phyloP scores from a whole-genome alignment of 2,888 invertebrate species.

The Aleiodes leptofemur region DNA sequence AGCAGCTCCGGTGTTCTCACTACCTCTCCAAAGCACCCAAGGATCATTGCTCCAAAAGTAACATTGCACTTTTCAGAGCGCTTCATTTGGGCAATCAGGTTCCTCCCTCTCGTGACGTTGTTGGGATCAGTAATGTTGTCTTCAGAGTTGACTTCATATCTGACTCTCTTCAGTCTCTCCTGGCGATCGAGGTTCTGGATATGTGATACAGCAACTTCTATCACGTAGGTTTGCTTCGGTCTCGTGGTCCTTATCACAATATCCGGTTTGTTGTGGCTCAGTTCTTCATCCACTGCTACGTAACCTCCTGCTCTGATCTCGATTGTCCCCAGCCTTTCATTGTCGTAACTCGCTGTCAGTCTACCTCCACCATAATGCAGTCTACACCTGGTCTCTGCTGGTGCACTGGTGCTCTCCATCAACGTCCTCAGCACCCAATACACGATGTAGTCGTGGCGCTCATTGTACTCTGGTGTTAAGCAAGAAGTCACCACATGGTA shows the following conservation, averaged over 20 bases:
- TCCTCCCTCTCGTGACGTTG: neutral
- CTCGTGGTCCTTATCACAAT: conserved; percentile 10
- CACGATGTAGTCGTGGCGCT: neutral
- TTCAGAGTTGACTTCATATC: conserved; percentile 36
- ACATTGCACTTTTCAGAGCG: conserved; percentile 30
- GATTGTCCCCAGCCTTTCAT: neutral
- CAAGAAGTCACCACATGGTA: no score
- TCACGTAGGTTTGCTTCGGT: conserved; percentile 10
- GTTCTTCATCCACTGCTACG: neutral
- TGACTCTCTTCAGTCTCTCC: conserved; percentile 40
- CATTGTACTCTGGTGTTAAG: neutral
- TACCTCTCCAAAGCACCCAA: neutral
- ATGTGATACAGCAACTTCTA: conserved; percentile 44
- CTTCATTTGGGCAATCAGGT: conserved; percentile 20
- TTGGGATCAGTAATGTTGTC: neutral
- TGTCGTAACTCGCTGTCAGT: neutral
- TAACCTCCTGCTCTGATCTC: conserved; percentile 25
- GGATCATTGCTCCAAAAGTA: conserved; percentile 12
- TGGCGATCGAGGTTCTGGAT: conserved; percentile 46
- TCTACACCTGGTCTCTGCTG: neutral
- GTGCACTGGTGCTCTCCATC: neutral
- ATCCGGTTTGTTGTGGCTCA: conserved; percentile 45
- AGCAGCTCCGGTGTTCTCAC: neutral
- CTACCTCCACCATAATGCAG: neutral
- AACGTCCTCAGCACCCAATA: conserved; percentile 2